A percentile compares a stretch with the other conserved stretches of the same genome.
These are phyloP conservation scores for Bradysia coprophila DNA, from an alignment of 1,140 invertebrate species.

Conservation along the genomic window DNA sequence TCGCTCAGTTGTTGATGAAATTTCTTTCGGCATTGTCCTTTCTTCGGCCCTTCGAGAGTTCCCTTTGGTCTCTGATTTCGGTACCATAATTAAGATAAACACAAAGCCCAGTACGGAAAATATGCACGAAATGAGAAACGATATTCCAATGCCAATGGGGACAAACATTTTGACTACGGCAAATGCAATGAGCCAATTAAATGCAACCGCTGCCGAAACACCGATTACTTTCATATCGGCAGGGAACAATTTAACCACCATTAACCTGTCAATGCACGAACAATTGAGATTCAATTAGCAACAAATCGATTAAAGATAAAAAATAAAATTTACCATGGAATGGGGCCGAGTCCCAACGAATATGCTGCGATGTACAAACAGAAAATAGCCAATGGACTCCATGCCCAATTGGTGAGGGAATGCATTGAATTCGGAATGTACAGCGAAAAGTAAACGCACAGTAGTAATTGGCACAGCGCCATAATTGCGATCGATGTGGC, in stretches of 20 bases:
- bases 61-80: constrained; percentile 86
- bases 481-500: constrained; percentile 39
- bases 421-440: constrained; percentile 25
- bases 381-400: constrained; percentile 50
- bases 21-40: too few relatives aligned
- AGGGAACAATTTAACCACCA: constrained; percentile 54
- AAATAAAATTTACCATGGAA: too few relatives aligned
- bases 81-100: constrained; percentile 60
- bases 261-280: constrained; percentile 67
- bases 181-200: constrained; percentile 67
- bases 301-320: too few relatives aligned
- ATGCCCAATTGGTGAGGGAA: constrained; percentile 33
- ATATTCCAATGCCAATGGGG: constrained; percentile 36
- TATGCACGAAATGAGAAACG: constrained; percentile 65
- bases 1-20: too few relatives aligned
- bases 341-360: constrained; percentile 54
- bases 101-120: constrained; percentile 47
- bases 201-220: constrained; percentile 45
- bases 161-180: constrained; percentile 61
- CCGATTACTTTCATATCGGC: constrained; percentile 59
- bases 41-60: too few relatives aligned
- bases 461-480: constrained; percentile 34
- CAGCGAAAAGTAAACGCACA: constrained; percentile 45
- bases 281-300: too few relatives aligned
- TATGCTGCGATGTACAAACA: constrained; percentile 58